Conservation (phyloP, 1,140 invertebrate genomes). For the Anastatus disparis region DNA sequence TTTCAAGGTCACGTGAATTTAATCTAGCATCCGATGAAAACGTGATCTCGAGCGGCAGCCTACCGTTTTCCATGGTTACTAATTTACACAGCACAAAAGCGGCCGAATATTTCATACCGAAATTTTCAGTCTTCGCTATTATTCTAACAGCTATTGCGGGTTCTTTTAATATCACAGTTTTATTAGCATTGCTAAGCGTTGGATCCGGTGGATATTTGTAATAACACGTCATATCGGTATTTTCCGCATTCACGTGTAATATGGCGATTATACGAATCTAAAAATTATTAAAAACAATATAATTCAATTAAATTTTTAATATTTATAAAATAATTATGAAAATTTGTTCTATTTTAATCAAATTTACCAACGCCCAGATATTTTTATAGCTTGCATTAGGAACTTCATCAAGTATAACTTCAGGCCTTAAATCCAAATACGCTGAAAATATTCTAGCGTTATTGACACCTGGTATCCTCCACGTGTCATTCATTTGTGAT, state of each 20-base stretch:
- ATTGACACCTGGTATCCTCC: conserved; percentile 32
- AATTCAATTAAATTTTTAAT: not conserved
- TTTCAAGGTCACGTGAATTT: not conserved
- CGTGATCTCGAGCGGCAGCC: conserved; percentile 21
- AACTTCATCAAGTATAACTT: conserved; percentile 43
- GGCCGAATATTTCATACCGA: conserved; percentile 43
- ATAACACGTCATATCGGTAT: not conserved
- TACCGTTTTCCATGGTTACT: conserved; percentile 13
- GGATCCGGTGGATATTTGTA: not conserved
- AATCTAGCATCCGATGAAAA: not conserved
- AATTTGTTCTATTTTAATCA: not conserved
- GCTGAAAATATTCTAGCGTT: conserved; percentile 41
- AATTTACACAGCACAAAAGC: conserved; percentile 45
- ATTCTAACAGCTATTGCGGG: conserved; percentile 25
- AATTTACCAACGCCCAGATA: conserved; percentile 45
- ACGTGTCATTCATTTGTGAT: conserved; percentile 28
- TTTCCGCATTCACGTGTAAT: not conserved
- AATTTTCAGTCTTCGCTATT: conserved; percentile 43
- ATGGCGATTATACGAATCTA: conserved; percentile 23
- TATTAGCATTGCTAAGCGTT: not conserved
- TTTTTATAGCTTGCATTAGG: conserved; percentile 13
- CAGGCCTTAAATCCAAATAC: conserved; percentile 43
- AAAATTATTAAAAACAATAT: not conserved
- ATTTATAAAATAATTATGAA: not conserved
- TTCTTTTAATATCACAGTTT: not conserved